These are phyloP conservation scores for Frieseomelitta varia DNA, from an alignment of 1,140 invertebrate genomes.

Conservation along the genomic window DNA sequence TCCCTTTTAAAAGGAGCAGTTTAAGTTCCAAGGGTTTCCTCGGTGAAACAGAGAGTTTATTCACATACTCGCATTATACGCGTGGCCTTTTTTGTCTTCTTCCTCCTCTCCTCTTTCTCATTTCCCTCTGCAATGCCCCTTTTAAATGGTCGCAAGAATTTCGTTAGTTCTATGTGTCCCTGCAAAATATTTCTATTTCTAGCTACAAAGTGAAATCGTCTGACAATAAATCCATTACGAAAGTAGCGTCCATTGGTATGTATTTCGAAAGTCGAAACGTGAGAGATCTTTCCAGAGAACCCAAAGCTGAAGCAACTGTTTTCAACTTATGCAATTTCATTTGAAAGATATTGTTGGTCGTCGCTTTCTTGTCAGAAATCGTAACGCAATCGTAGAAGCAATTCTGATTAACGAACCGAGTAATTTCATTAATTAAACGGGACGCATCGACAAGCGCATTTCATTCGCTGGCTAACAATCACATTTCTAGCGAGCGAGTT, in stretches of 20 bases:
- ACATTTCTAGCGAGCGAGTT: background rate
- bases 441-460: background rate
- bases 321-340: background rate
- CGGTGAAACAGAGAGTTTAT: slow-evolving; percentile 42
- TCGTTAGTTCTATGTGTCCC: background rate
- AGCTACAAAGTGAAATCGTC: background rate
- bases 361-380: no score
- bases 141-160: slow-evolving; percentile 1
- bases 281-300: background rate
- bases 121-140: background rate
- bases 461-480: background rate
- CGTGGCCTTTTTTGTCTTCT: background rate
- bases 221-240: background rate
- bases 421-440: background rate
- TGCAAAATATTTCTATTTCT: background rate
- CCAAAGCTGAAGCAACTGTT: background rate
- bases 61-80: slow-evolving; percentile 40
- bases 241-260: background rate
- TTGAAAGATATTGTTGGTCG: background rate
- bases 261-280: background rate
- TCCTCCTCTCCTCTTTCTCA: background rate
- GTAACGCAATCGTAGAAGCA: no score
- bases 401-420: no score
- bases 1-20: slow-evolving; percentile 37
- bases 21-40: slow-evolving; percentile 55